phyloP scores from a whole-genome alignment of 2,797 vertebrate genomes.

The Ispidina picta region DNA sequence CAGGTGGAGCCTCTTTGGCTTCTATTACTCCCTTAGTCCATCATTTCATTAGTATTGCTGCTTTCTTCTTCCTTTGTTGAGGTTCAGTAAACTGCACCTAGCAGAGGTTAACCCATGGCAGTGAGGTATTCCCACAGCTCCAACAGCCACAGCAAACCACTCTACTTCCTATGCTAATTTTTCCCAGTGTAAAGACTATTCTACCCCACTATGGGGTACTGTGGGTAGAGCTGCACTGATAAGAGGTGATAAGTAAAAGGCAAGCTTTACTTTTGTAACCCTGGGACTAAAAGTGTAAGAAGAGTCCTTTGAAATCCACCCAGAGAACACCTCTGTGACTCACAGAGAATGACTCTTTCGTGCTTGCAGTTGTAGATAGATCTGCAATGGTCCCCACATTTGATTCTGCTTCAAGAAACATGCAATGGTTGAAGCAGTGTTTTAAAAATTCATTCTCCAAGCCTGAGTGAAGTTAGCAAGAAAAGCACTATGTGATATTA shows the following conservation, averaged over 20 bases:
- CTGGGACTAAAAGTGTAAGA: background rate
- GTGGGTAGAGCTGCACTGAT: background rate
- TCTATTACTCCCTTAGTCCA: too few relatives aligned
- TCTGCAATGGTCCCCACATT: background rate
- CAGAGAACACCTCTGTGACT: background rate
- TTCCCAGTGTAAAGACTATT: background rate
- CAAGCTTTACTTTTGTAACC: background rate
- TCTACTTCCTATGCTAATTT: background rate
- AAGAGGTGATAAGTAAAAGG: background rate
- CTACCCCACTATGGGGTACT: background rate
- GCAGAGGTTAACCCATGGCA: background rate
- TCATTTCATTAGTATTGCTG: too few relatives aligned
- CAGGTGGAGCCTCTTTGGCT: too few relatives aligned
- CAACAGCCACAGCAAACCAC: background rate
- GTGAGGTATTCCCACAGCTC: background rate
- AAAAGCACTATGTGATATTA: background rate
- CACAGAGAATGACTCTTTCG: background rate
- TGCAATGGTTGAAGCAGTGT: background rate
- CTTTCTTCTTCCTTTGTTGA: too few relatives aligned
- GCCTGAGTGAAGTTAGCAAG: background rate
- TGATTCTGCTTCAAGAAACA: constrained; percentile 2
- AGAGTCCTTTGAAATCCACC: fast-evolving
- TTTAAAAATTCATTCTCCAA: background rate
- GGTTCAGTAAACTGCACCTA: too few relatives aligned
- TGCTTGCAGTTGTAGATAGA: background rate